These are phyloP conservation scores for Limnothrissa miodon DNA, from an alignment of 2,113 vertebrate species.

Conservation along the genomic window DNA sequence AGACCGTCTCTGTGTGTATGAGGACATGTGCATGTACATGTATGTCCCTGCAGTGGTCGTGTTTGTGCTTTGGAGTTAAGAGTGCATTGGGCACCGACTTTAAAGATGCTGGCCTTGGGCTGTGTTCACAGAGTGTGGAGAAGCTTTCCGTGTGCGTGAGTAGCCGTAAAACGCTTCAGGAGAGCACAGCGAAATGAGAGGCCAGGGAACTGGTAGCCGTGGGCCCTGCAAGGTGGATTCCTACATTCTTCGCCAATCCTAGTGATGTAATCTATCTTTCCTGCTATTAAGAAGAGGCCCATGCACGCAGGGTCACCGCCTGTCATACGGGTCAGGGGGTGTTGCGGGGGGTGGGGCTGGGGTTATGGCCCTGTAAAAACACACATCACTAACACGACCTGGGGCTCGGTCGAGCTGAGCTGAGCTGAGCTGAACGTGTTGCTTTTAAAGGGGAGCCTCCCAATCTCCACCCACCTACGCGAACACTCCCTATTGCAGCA, in stretches of 20 bases:
- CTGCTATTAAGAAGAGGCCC: not conserved
- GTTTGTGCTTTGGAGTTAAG: not conserved
- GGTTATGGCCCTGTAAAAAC: not conserved
- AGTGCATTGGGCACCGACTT: not conserved
- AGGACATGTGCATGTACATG: not conserved
- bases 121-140: not conserved
- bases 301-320: not conserved
- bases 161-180: not conserved
- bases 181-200: not conserved
- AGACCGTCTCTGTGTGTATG: not conserved
- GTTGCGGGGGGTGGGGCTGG: no score
- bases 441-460: not conserved
- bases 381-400: not conserved
- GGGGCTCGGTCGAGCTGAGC: no score
- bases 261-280: not conserved
- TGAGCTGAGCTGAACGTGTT: not conserved
- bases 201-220: not conserved
- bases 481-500: not conserved
- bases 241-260: not conserved
- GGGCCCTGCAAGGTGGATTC: not conserved
- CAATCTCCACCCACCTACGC: slow-evolving; percentile 12
- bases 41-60: not conserved
- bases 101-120: not conserved
- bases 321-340: not conserved
- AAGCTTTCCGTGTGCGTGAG: not conserved